Evolutionary conservation across 2,113 vertebrate genomes (phyloP), one percentile per base, ranked within the genome.

Genomic region (Melierax canorus): DNA sequence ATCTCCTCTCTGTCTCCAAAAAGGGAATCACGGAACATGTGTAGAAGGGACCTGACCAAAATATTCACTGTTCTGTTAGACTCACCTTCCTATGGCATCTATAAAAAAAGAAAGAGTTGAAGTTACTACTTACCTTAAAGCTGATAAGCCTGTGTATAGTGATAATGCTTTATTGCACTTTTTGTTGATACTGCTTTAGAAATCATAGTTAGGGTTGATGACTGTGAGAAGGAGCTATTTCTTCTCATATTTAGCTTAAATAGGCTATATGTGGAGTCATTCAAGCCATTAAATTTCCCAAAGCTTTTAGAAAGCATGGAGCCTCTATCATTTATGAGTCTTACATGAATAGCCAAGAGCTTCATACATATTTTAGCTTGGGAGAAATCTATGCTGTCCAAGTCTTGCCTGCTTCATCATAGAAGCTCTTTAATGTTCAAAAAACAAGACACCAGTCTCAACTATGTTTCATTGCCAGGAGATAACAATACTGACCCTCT

Each of bases 401-500:
- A 79, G 29, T 71, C 83, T 83, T 84, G 20, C 50, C 63, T 86
- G 24, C 10, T 81, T 79, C 79, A 88, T 91, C 55, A 50, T 20
- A 76, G 39, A 43, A 85, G 48, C 41, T 92, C 83, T 95, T 92
- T 84, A 88, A 94, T 90, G 29, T 85, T 46, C 77, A 55, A 81
- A 93, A 91, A 79, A 19, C 76, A 92, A 55, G 83, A 66, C 83
- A 88, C 53, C 53, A 87, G 26, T 46, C 79, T 97, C 63, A 60
- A 81, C 68, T 90, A 75, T 67, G 86, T 92, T 94, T 92, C 27
- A 36, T 82, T 96, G 95, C 75, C 97, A 94, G 92, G 73, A 97
- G 74, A 97, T 97, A 94, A 98, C 79, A 95, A 93, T 97, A 89
- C 75, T 96, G 82, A 97, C 92, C 90, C 66, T 68, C 76, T 93